phyloP scores from a whole-genome alignment of 2,888 invertebrate species.

The Drosophila neotestacea region DNA sequence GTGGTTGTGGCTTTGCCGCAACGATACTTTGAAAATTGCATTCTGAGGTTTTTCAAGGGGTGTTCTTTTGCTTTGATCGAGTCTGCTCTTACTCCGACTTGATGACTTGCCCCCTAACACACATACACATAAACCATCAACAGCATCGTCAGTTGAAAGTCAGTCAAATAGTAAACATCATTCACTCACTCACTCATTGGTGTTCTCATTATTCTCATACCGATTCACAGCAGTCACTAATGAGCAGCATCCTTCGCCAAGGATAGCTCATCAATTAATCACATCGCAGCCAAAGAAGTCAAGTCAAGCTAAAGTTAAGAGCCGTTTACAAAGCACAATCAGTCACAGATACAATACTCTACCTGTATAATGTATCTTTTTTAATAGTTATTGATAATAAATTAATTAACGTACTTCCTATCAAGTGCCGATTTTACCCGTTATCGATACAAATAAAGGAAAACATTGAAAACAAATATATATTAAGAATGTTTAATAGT shows the following conservation, averaged over 20 bases:
- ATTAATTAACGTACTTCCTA: background rate
- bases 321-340: constrained; percentile 34
- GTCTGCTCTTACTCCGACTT: constrained; percentile 28
- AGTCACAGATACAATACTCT: constrained; percentile 30
- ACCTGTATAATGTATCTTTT: background rate
- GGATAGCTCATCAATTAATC: constrained; percentile 56
- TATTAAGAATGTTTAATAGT: too few relatives aligned
- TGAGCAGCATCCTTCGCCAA: constrained; percentile 43
- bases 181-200: constrained; percentile 17
- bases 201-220: constrained; percentile 6
- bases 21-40: constrained; percentile 70
- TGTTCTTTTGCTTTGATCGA: constrained; percentile 43
- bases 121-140: background rate
- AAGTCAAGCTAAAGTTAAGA: constrained; percentile 37
- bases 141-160: constrained; percentile 12
- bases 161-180: constrained; percentile 35
- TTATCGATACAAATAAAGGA: too few relatives aligned
- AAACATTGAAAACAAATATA: too few relatives aligned
- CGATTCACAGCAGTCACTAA: constrained; percentile 36
- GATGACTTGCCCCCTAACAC: constrained; percentile 14
- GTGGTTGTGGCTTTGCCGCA: constrained; percentile 43
- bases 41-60: constrained; percentile 58
- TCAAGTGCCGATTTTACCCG: too few relatives aligned
- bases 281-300: constrained; percentile 31
- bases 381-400: background rate